Conservation (phyloP, 2,888 invertebrate species). For the Vesta saturnalis region DNA sequence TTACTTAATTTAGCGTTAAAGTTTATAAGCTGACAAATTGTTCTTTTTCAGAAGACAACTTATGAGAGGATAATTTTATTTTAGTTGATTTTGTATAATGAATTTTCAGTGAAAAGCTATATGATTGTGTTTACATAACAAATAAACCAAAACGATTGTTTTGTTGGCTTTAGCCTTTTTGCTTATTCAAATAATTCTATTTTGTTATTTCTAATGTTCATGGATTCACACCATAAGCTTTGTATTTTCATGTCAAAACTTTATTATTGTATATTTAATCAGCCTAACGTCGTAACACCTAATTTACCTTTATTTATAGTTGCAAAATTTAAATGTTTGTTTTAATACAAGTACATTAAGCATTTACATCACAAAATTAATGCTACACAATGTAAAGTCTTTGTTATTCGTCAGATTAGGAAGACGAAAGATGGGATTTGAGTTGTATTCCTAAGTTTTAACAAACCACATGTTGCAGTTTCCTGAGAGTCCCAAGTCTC, state of each 20-base stretch:
- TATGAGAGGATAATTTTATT: conserved; percentile 5
- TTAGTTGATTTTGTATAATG: not conserved
- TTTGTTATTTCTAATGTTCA: conserved; percentile 19
- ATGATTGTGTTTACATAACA: conserved; percentile 16
- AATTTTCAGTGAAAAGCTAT: not conserved
- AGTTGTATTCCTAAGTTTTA: conserved; percentile 53
- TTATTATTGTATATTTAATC: too few relatives aligned
- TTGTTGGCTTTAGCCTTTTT: conserved; percentile 19
- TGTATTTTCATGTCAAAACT: too few relatives aligned
- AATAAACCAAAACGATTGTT: conserved; percentile 18
- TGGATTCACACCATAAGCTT: conserved; percentile 12
- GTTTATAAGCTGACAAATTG: conserved; percentile 6
- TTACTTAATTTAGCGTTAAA: conserved; percentile 15
- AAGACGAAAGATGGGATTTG: conserved; percentile 51
- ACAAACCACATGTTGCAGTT: conserved; percentile 57
- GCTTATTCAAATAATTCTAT: conserved; percentile 16
- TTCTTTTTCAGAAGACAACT: not conserved
- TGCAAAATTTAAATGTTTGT: conserved; percentile 1
- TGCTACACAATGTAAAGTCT: conserved; percentile 34
- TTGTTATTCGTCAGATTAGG: conserved; percentile 51
- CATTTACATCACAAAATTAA: conserved; percentile 31
- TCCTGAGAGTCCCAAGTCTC: conserved; percentile 49
- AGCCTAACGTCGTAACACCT: too few relatives aligned
- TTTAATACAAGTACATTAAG: conserved; percentile 26
- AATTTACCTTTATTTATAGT: conserved; percentile 3